These are phyloP conservation scores for Nymphicus hollandicus DNA, from an alignment of 2,113 vertebrate species.

Conservation along the genomic window DNA sequence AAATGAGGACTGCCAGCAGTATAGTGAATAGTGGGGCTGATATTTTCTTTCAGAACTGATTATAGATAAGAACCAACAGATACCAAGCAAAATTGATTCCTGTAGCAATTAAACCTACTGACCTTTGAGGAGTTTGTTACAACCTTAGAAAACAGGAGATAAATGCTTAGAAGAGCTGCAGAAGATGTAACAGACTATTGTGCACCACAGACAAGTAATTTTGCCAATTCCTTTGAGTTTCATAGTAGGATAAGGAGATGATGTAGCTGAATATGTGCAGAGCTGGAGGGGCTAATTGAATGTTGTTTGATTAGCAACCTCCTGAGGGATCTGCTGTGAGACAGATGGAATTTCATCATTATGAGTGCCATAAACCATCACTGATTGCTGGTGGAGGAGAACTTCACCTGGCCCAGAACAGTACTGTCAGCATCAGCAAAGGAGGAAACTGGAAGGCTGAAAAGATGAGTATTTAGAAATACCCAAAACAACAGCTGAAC, in stretches of 20 bases:
- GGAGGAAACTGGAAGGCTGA: neutral
- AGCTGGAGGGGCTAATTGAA: conserved; percentile 59
- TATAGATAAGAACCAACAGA: conserved; percentile 23
- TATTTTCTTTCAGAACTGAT: conserved; percentile 26
- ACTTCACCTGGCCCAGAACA: conserved; percentile 45
- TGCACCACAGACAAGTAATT: neutral
- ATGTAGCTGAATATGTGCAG: conserved; percentile 31
- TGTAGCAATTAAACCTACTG: conserved; percentile 34
- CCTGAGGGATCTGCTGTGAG: conserved; percentile 58
- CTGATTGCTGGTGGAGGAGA: conserved; percentile 44
- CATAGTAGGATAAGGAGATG: conserved; percentile 21
- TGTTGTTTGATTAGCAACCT: conserved; percentile 59
- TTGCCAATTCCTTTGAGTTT: neutral
- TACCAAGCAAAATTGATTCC: conserved; percentile 28
- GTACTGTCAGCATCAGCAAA: neutral
- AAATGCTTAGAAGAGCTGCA: neutral
- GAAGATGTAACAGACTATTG: neutral
- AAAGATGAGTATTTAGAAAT: neutral
- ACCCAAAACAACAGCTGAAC: neutral
- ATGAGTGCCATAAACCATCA: neutral
- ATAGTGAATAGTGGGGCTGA: neutral
- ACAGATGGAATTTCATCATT: conserved; percentile 62
- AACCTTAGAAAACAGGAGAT: neutral
- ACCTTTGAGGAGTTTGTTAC: conserved; percentile 25
- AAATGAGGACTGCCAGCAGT: neutral